These are phyloP conservation scores for Marmota monax DNA, from an alignment of 2,113 vertebrate genomes.

Conservation along the genomic window DNA sequence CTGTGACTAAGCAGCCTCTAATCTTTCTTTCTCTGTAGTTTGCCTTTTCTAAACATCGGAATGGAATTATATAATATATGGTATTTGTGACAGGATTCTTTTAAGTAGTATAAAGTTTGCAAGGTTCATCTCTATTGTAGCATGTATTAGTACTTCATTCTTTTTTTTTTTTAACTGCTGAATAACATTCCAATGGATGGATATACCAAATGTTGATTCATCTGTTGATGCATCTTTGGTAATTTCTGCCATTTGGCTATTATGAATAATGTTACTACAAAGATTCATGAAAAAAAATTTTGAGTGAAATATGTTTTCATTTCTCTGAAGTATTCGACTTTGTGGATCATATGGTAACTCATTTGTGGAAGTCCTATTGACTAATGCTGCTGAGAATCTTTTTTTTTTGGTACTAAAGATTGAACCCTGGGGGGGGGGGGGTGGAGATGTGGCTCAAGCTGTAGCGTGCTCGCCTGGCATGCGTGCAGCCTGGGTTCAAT, in stretches of 20 bases:
- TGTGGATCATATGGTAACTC: not conserved
- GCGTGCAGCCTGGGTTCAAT: no score
- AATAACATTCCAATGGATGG: not conserved
- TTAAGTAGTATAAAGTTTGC: no score
- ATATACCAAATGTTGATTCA: not conserved
- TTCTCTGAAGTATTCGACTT: not conserved
- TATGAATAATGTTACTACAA: not conserved
- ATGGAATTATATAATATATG: not conserved
- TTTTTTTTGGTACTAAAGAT: no score
- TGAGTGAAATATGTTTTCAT: constrained; percentile 11
- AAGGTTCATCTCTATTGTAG: not conserved
- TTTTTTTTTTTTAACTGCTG: not conserved
- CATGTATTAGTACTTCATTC: not conserved
- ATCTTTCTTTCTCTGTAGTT: not conserved
- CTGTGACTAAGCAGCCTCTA: not conserved
- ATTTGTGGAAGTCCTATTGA: not conserved
- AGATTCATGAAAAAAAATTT: constrained; percentile 1
- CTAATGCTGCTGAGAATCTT: not conserved
- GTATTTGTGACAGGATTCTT: not conserved
- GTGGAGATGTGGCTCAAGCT: no score
- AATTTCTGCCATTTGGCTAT: constrained; percentile 37
- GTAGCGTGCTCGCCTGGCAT: no score
- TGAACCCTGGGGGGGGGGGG: no score
- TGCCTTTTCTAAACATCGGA: not conserved
- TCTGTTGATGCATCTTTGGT: constrained; percentile 27